Percentiles rank a stretch among this genome's conserved stretches.
Evolutionary conservation across 2,113 vertebrate species (phyloP).

Genomic region (Austrofundulus limnaeus): DNA sequence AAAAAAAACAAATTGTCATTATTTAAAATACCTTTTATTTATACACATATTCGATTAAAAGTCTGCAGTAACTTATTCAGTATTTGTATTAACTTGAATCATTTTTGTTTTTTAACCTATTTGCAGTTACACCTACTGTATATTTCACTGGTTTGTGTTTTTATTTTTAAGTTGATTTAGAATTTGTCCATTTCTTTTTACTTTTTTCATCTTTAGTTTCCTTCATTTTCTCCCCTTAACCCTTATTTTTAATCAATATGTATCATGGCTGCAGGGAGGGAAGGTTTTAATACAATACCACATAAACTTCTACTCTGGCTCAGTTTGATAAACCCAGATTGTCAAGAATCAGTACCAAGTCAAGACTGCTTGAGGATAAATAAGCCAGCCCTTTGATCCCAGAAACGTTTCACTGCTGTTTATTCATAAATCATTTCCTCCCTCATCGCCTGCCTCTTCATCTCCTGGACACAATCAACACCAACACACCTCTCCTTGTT

Average conservation of each 20-base stretch:
- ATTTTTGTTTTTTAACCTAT: too few species aligned
- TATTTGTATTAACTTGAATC: too few species aligned
- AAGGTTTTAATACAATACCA: slow-evolving; percentile 3
- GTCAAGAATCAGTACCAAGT: slow-evolving; percentile 19
- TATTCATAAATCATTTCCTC: slow-evolving; percentile 29
- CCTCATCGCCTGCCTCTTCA: not conserved
- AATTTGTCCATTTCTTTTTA: not conserved
- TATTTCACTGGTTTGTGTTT: too few species aligned
- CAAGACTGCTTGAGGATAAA: slow-evolving; percentile 18
- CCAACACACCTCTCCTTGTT: not conserved
- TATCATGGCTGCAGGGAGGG: slow-evolving; percentile 11
- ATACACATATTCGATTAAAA: too few species aligned
- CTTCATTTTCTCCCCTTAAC: not conserved
- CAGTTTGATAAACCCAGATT: slow-evolving; percentile 27
- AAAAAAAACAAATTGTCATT: too few species aligned
- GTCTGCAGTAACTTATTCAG: too few species aligned
- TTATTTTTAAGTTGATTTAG: not conserved
- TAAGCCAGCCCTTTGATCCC: slow-evolving; percentile 51
- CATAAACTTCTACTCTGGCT: slow-evolving; percentile 3
- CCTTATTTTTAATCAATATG: slow-evolving; percentile 19
- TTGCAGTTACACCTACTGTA: too few species aligned
- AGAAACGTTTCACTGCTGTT: slow-evolving; percentile 33
- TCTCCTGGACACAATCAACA: not conserved
- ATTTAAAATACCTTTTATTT: too few species aligned
- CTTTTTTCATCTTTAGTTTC: not conserved